phyloP scores from a whole-genome alignment of 1,140 invertebrate genomes.

The Microplitis mediator region DNA sequence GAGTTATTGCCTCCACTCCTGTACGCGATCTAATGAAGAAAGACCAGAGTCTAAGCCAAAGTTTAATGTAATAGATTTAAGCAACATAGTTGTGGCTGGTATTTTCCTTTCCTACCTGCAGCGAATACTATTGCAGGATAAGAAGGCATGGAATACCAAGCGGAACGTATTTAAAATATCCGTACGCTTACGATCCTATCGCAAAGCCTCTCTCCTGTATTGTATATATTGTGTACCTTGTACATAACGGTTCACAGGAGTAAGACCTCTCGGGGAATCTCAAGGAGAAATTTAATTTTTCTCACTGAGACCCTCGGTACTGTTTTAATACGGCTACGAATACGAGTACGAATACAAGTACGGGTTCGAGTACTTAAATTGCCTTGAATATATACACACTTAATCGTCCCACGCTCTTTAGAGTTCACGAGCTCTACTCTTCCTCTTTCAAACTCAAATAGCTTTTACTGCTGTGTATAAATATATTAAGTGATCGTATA shows the following conservation, averaged over 20 bases:
- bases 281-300: conserved; percentile 21
- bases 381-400: not conserved
- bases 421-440: conserved; percentile 17
- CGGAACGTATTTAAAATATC: conserved; percentile 27
- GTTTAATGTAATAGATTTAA: no score
- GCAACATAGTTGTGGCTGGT: not conserved
- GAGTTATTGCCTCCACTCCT: not conserved
- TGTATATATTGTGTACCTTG: not conserved
- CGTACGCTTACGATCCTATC: conserved; percentile 6
- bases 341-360: no score
- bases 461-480: not conserved
- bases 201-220: not conserved
- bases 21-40: no score
- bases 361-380: not conserved
- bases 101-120: not conserved
- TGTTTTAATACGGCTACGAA: not conserved
- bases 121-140: conserved; percentile 11
- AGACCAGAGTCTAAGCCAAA: no score
- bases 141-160: not conserved
- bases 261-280: conserved; percentile 16
- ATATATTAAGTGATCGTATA: not conserved
- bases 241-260: conserved; percentile 13
- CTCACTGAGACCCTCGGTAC: conserved; percentile 8
- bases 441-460: not conserved
- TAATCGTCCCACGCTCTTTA: conserved; percentile 24